Evolutionary conservation across 2,113 vertebrate genomes (phyloP), one percentile per base, ranked within the genome.

Genomic region (Hemibagrus wyckioides): DNA sequence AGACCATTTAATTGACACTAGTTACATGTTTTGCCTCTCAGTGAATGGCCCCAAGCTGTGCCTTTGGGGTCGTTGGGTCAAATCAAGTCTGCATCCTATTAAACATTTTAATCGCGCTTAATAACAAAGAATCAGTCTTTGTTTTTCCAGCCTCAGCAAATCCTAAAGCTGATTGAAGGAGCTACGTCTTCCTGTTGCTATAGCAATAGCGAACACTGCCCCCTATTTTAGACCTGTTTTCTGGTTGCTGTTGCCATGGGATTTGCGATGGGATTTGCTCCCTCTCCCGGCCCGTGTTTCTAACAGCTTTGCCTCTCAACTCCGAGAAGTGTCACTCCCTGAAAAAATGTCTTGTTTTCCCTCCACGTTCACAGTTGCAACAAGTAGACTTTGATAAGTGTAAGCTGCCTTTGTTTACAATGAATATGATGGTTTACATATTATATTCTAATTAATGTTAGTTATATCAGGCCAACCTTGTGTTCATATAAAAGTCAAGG

Each of bases 121-220:
- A 85, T 92, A 86, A 89, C 86, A 75, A 89, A 91, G 86, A 92
- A 89, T 90, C 93, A 90, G 88, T 88, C 90, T 92, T 94, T 94
- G 92, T 94, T 94, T 94, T 93, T 92, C 90, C 87, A 86, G 90
- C 91, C 92, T 93, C 93, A 94, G 92, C 92, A 95, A 94, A 95
- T 94, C 94, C 91, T 73, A 89, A 92, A 91, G 91, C 93, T 92
- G 92, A 93, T 92, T 92, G 90, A 94, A 92, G 90, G 92, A 90
- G 93, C 93, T 91, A 88, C 90, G 86, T 94, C 94, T 93, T 94
- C 92, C 94, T 96, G 95, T 96, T 96, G 95, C 95, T 95, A 96
- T 96, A 96, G 95, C 92, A 93, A 96, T 95, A 96, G 94, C 93
- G 94, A 95, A 96, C 95, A 96, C 95, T 96, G 95, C 95, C 94